These are phyloP conservation scores for Pyrrhosoma nymphula DNA, from an alignment of 2,888 invertebrate species.

Conservation along the genomic window DNA sequence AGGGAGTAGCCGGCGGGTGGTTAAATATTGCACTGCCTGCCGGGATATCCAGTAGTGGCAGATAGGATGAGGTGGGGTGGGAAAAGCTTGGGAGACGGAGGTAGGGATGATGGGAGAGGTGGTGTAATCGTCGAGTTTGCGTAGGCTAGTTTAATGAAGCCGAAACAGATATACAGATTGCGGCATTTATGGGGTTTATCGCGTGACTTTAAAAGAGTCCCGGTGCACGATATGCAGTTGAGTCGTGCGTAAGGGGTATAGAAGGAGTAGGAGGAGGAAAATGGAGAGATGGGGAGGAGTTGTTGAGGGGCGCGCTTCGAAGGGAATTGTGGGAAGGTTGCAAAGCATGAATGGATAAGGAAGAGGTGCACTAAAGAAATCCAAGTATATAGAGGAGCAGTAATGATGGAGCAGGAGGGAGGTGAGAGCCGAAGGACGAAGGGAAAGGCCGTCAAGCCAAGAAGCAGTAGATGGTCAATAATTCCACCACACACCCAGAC, in stretches of 20 bases:
- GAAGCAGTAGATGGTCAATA: background rate
- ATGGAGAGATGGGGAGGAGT: background rate
- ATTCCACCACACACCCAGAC: no score
- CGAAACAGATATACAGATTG: constrained; percentile 62
- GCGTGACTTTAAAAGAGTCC: constrained; percentile 59
- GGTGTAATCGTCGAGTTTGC: constrained; percentile 58
- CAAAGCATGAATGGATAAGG: background rate
- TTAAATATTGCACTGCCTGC: background rate
- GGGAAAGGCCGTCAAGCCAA: background rate
- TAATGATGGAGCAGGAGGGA: background rate
- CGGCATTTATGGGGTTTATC: constrained; percentile 58
- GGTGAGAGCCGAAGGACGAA: background rate
- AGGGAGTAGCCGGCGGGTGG: background rate
- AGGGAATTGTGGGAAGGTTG: background rate
- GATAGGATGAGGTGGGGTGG: background rate
- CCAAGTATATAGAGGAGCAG: background rate
- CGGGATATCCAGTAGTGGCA: constrained; percentile 19
- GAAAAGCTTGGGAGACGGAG: background rate
- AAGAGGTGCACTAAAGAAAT: background rate
- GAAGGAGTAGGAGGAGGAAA: background rate
- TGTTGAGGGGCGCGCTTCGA: background rate
- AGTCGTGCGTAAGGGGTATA: background rate
- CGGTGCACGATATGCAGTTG: constrained; percentile 39
- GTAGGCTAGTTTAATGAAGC: constrained; percentile 63
- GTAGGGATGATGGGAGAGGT: background rate